These are phyloP conservation scores for Gallirallus australis DNA, from an alignment of 2,797 vertebrate genomes.

Conservation along the genomic window DNA sequence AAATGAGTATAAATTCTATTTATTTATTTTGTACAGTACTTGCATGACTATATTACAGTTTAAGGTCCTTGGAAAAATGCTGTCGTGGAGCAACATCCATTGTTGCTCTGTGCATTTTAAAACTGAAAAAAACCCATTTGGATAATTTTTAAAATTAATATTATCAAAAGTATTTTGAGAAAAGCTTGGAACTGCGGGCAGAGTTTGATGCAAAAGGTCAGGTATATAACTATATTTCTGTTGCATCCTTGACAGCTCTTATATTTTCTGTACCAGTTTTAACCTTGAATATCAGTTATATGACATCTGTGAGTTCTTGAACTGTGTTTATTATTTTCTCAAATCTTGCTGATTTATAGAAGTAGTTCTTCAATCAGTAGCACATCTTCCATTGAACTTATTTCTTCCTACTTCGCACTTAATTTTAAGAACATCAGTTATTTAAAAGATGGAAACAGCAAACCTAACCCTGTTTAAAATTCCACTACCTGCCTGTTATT, in stretches of 20 bases:
- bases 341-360: conserved; percentile 33
- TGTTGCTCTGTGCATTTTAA: not conserved
- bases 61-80: not conserved
- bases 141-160: not conserved
- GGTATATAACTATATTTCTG: not conserved
- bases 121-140: not conserved
- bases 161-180: not conserved
- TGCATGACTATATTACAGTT: not conserved
- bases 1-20: not conserved
- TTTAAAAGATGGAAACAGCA: not conserved
- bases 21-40: not conserved
- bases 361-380: conserved; percentile 13
- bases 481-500: not conserved
- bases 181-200: not conserved
- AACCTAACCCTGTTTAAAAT: conserved; percentile 5
- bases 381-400: not conserved
- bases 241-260: not conserved
- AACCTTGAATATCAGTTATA: not conserved
- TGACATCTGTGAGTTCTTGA: not conserved
- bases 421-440: not conserved
- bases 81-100: not conserved
- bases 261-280: not conserved
- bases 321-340: not conserved
- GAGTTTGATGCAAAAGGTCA: not conserved
- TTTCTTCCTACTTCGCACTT: conserved; percentile 25